phyloP scores from a whole-genome alignment of 1,140 invertebrate species.

The Lycorma delicatula region DNA sequence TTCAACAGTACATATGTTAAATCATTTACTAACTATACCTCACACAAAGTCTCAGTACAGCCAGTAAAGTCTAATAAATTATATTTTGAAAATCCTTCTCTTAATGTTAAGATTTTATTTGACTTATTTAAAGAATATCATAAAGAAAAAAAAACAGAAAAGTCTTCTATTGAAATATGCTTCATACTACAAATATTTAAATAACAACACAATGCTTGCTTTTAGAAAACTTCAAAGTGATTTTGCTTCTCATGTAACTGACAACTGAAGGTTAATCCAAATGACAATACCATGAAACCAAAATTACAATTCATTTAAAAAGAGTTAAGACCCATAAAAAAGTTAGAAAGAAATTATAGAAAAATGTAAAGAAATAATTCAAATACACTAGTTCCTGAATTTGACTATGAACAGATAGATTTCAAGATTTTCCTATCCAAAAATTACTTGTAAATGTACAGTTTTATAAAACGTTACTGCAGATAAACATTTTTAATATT shows the following conservation, averaged over 20 bases:
- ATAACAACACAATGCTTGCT: slow-evolving; percentile 10
- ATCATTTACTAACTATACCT: not conserved
- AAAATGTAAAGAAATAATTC: slow-evolving; percentile 5
- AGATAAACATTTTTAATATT: slow-evolving; percentile 17
- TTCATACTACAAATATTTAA: slow-evolving; percentile 11
- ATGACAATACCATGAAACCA: slow-evolving; percentile 7
- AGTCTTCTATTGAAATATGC: slow-evolving; percentile 2
- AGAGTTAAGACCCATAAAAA: slow-evolving; percentile 2
- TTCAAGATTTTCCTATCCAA: slow-evolving; percentile 17
- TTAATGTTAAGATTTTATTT: slow-evolving; percentile 6
- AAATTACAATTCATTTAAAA: slow-evolving; percentile 11
- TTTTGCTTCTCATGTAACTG: slow-evolving; percentile 6
- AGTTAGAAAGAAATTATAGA: slow-evolving; percentile 1
- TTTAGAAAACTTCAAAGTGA: slow-evolving; percentile 14
- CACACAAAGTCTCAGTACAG: slow-evolving; percentile 1
- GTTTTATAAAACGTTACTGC: slow-evolving; percentile 16
- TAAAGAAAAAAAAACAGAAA: slow-evolving; percentile 5
- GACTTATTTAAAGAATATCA: slow-evolving; percentile 9
- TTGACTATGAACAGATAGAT: slow-evolving; percentile 22
- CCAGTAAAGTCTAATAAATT: not conserved
- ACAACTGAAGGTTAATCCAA: slow-evolving; percentile 9
- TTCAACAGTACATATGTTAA: not conserved
- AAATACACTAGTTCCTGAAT: slow-evolving; percentile 16
- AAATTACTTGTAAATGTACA: slow-evolving; percentile 15
- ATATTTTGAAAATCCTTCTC: slow-evolving; percentile 11